Conservation (phyloP, 2,113 vertebrate species). For the Paramisgurnus dabryanus region DNA sequence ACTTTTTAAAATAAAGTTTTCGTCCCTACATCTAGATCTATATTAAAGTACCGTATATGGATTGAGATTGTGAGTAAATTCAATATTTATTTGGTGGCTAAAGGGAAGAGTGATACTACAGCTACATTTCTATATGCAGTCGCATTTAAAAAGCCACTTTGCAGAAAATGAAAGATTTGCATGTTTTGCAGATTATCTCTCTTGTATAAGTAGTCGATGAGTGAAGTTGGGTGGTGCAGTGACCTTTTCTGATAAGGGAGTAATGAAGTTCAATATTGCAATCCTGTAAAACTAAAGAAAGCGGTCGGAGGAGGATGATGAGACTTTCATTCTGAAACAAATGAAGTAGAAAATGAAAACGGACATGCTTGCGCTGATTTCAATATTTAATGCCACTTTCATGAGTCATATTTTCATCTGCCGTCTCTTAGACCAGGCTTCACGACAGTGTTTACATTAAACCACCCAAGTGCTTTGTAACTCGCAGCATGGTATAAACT, state of each 20-base stretch:
- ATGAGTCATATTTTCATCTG: conserved; percentile 6
- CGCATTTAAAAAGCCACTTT: conserved; percentile 22
- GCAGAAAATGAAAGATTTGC: background rate
- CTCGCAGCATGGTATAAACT: background rate
- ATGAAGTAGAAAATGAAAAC: conserved; percentile 47
- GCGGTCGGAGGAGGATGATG: background rate
- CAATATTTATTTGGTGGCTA: no score
- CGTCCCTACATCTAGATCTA: no score
- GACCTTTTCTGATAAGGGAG: conserved; percentile 6
- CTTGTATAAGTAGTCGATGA: conserved; percentile 1
- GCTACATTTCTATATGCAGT: background rate
- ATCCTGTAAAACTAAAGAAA: background rate
- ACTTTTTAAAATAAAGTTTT: no score
- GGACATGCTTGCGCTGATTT: conserved; percentile 37
- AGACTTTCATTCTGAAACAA: conserved; percentile 34
- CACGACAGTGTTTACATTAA: conserved; percentile 23
- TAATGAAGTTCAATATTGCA: conserved; percentile 25
- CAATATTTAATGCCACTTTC: conserved; percentile 47
- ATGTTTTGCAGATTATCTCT: conserved; percentile 13
- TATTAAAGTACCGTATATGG: no score
- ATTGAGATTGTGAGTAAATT: no score
- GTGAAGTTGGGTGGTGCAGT: conserved; percentile 15
- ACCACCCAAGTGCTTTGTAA: background rate
- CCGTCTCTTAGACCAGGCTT: background rate
- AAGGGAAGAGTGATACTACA: background rate